phyloP scores from a whole-genome alignment of 2,113 vertebrate species.

The Aythya baeri region DNA sequence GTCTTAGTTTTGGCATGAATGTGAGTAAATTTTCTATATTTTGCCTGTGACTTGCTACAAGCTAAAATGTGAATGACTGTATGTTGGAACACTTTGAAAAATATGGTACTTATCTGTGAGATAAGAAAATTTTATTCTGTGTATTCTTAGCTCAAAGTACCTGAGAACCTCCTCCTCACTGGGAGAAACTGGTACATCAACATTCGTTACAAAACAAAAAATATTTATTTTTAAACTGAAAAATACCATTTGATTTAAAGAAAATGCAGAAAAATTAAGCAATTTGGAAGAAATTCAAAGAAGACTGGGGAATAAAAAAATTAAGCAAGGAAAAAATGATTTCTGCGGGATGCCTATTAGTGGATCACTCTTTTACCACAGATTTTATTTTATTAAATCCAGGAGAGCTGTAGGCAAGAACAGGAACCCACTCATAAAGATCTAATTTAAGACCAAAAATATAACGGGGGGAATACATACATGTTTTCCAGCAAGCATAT shows the following conservation, averaged over 20 bases:
- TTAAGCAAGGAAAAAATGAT: neutral
- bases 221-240: neutral
- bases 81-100: neutral
- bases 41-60: neutral
- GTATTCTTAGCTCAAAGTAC: neutral
- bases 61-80: neutral
- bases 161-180: neutral
- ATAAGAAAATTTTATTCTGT: neutral
- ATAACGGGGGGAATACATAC: neutral
- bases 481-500: neutral
- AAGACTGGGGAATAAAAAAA: neutral
- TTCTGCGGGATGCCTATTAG: neutral
- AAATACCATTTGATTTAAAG: neutral
- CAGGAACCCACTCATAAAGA: neutral
- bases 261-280: fast-evolving
- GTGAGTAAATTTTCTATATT: constrained; percentile 3
- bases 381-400: neutral
- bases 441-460: neutral
- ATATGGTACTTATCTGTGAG: neutral
- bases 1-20: neutral
- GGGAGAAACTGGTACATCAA: neutral
- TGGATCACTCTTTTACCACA: neutral
- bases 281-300: neutral
- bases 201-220: neutral
- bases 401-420: neutral